Conservation (phyloP, 23 tunicate genomes). For the Phallusia fumigata region DNA sequence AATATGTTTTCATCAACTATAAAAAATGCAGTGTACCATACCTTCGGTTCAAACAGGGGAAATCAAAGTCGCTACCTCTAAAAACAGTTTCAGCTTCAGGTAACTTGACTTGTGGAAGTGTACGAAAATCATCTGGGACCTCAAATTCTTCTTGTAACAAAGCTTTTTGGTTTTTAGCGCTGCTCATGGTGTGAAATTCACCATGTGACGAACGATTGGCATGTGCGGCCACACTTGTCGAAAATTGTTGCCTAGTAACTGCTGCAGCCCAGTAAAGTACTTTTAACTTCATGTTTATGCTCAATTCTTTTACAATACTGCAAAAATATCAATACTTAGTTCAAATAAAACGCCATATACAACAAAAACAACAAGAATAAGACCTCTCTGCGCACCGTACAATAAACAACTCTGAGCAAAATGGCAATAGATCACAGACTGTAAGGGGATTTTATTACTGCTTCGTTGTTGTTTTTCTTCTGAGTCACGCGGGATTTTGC, state of each 20-base stretch:
- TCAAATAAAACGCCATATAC: no score
- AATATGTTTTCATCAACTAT: neutral
- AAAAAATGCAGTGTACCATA: constrained; percentile 2
- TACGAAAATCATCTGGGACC: neutral
- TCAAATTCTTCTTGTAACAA: neutral
- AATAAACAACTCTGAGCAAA: no score
- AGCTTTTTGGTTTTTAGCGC: neutral
- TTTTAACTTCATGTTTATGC: neutral
- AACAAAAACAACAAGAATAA: no score
- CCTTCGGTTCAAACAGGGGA: constrained; percentile 93
- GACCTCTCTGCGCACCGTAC: no score
- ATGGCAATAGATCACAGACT: no score
- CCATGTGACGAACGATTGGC: neutral
- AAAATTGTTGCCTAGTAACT: neutral
- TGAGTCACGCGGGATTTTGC: constrained; percentile 6
- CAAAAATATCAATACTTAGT: no score
- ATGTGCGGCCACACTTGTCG: neutral
- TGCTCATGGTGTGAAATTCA: neutral
- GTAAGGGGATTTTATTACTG: no score
- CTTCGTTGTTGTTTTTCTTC: neutral
- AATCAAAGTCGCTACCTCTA: constrained; percentile 86
- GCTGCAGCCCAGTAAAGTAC: neutral
- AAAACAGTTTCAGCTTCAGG: constrained; percentile 28
- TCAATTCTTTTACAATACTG: neutral
- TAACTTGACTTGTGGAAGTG: constrained; percentile 8